Evolutionary conservation across 2,888 invertebrate species (phyloP).

Genomic region (Dicyrtomina minuta): DNA sequence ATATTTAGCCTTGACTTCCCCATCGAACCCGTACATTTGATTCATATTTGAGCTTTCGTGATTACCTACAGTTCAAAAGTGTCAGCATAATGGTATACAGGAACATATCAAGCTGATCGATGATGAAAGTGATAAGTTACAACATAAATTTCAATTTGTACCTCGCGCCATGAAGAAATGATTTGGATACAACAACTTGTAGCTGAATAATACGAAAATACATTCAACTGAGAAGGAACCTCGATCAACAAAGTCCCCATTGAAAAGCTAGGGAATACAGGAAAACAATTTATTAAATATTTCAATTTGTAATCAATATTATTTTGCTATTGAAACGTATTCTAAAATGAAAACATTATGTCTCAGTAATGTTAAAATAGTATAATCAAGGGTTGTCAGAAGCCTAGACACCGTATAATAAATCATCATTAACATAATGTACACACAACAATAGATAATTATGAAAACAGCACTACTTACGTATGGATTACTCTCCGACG

Average conservation of each 20-base stretch:
- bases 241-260: conserved; percentile 98
- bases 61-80: conserved; percentile 69
- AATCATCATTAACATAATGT: conserved; percentile 9
- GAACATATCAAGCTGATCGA: conserved; percentile 3
- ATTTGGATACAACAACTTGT: conserved; percentile 91
- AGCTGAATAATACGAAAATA: conserved; percentile 95
- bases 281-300: conserved; percentile 16
- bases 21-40: conserved; percentile 99
- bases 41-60: conserved; percentile 98
- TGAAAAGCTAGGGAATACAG: conserved; percentile 73
- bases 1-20: conserved; percentile 96
- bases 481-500: conserved; percentile 93
- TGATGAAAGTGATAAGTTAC: too few species aligned
- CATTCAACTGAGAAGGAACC: conserved; percentile 99
- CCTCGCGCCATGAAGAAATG: conserved; percentile 98
- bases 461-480: conserved; percentile 64
- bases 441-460: background rate
- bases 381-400: conserved; percentile 12
- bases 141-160: conserved; percentile 58
- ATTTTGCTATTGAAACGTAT: too few species aligned
- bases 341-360: background rate
- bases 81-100: background rate
- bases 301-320: conserved; percentile 14
- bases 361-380: background rate
- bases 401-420: conserved; percentile 28